Base-by-base conservation (phyloP, 1,140 invertebrate species). In the Calliopsis andreniformis region DNA sequence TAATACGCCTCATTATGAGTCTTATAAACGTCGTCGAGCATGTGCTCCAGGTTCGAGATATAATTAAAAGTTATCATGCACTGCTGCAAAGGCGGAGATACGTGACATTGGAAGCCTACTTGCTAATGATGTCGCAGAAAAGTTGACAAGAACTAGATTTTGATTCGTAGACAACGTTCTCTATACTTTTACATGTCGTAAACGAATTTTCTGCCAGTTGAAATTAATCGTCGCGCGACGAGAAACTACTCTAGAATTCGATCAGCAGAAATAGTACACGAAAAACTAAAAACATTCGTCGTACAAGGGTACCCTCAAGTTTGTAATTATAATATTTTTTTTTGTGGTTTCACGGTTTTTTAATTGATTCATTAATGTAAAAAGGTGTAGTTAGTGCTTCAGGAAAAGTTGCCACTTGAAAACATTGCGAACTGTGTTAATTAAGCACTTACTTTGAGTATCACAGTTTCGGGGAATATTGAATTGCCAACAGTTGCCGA, bases 1-100 rank as follows among this genome's bases (percentile, higher is more conserved):
- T 51, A 51, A 63, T 63, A 71, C 45, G 58, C 58, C 58, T 71
- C 58, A 61, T 71, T 71, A 71, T 51, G 28, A 23, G 39, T 53
- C 23, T 25, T 39, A 39, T 71, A 63, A 71, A 42, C 23, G 56
- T 16, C 45, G 32, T 20, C n/a, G 18, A 20, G 18, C 18, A 28
- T 51, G 25, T 5, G 39, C 16, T 30, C 18, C 14, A 12, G 35
- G 32, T 63, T 63, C 59, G 59, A 64, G n/a, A 2, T 61, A 70
- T 43, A 72, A 64, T 64, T 72, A 42, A 25, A 56, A 30, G 23
- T 43, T 58, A 51, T 51, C 18, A 32, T n/a, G 23, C 23, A 53
- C 12, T 45, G 1, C n/a, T 53, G 47, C 20, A 51, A 45, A 53
- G 32, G 18, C 18, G 16, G 0, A 12, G 30, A 39, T 23, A 51